A percentile compares a stretch with the other conserved stretches of the same genome.
These are phyloP conservation scores for Oligia latruncula DNA, from an alignment of 2,888 invertebrate species.

Conservation along the genomic window DNA sequence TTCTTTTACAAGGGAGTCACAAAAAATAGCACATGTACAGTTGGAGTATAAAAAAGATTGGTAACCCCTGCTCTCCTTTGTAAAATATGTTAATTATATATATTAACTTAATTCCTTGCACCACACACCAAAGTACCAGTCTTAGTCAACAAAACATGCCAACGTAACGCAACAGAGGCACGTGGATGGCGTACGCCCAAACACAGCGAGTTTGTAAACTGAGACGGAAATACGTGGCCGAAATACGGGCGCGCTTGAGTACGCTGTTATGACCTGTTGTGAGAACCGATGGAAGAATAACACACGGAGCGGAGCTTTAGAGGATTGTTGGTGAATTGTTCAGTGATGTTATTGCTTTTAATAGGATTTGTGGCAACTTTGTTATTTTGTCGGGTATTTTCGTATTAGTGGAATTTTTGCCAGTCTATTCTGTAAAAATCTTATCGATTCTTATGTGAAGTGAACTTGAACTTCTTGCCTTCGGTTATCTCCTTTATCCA, in stretches of 20 bases:
- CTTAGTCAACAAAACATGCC: constrained; percentile 43
- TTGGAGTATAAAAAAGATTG: too few species aligned
- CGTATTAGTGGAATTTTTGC: neutral
- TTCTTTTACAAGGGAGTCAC: too few species aligned
- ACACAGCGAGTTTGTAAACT: constrained; percentile 60
- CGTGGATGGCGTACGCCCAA: constrained; percentile 40
- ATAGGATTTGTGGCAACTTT: constrained; percentile 10
- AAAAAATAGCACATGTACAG: too few species aligned
- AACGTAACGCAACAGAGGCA: constrained; percentile 30
- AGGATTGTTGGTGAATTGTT: neutral
- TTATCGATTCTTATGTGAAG: neutral
- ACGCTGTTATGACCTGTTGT: constrained; percentile 40
- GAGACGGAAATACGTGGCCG: constrained; percentile 59
- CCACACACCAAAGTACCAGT: neutral
- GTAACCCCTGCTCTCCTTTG: neutral
- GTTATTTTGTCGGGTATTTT: neutral
- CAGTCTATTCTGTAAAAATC: neutral
- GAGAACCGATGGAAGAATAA: constrained; percentile 36
- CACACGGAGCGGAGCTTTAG: neutral
- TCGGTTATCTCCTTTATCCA: neutral
- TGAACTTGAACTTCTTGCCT: neutral
- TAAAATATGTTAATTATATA: too few species aligned
- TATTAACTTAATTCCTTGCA: constrained; percentile 18
- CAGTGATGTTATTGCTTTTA: neutral
- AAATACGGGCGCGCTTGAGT: constrained; percentile 27